Evolutionary conservation across 2,113 vertebrate genomes (phyloP).

Genomic region (Seriola dumerili): DNA sequence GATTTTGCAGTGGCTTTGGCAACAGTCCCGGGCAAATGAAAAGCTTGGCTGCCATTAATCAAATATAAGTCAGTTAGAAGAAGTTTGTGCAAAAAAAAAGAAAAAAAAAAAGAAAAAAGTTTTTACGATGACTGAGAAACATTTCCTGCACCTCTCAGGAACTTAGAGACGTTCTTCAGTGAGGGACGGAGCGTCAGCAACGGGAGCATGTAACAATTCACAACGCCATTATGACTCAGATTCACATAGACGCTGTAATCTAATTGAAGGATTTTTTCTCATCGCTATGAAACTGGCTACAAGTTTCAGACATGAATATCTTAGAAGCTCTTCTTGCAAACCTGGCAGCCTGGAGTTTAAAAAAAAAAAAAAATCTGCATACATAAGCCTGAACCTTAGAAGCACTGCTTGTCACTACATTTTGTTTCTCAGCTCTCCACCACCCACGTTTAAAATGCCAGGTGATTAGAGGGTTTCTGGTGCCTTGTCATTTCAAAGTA

Average conservation of each 20-base stretch:
- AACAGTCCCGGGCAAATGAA: slow-evolving; percentile 9
- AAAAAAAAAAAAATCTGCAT: not conserved
- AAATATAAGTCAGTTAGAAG: not conserved
- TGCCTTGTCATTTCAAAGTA: slow-evolving; percentile 68
- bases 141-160: not conserved
- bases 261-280: not conserved
- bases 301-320: slow-evolving; percentile 38
- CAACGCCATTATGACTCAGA: not conserved
- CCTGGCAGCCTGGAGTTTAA: slow-evolving; percentile 26
- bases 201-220: not conserved
- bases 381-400: slow-evolving; percentile 17
- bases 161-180: not conserved
- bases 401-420: slow-evolving; percentile 28
- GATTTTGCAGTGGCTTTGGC: not conserved
- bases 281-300: not conserved
- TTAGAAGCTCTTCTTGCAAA: slow-evolving; percentile 23
- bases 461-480: slow-evolving; percentile 71
- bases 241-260: not conserved
- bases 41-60: not conserved
- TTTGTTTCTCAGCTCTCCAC: slow-evolving; percentile 49
- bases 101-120: not conserved
- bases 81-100: slow-evolving; percentile 10
- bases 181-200: not conserved
- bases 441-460: slow-evolving; percentile 54
- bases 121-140: not conserved